Conservation (phyloP, 2,113 vertebrate genomes). For the Coturnix japonica region DNA sequence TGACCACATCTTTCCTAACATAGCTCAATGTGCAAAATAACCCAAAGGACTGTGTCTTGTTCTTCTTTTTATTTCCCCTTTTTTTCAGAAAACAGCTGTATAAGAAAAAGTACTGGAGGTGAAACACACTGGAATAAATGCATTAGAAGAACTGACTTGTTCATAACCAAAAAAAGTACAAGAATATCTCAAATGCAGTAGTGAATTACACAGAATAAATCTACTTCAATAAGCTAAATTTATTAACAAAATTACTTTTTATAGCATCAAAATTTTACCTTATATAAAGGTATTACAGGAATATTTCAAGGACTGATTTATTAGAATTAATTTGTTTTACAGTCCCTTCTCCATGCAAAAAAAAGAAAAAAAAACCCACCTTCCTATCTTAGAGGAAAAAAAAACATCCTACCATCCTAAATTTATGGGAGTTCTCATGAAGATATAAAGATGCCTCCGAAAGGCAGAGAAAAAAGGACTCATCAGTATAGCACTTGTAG, state of each 20-base stretch:
- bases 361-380: not conserved
- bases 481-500: not conserved
- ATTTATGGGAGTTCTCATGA: not conserved
- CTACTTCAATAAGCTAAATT: not conserved
- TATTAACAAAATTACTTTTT: not conserved
- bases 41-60: not conserved
- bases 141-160: not conserved
- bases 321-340: not conserved
- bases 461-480: not conserved
- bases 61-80: not conserved
- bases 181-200: not conserved
- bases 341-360: not conserved
- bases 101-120: not conserved
- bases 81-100: slow-evolving; percentile 31
- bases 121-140: not conserved
- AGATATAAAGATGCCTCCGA: not conserved
- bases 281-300: slow-evolving; percentile 4
- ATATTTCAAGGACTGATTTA: not conserved
- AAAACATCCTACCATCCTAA: not conserved
- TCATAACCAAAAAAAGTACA: not conserved
- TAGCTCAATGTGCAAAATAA: not conserved
- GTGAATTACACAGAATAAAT: not conserved
- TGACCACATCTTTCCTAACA: not conserved
- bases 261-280: not conserved
- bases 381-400: not conserved